Evolutionary conservation across 2,113 vertebrate genomes (phyloP).

Genomic region (Pomatostomus ruficeps): DNA sequence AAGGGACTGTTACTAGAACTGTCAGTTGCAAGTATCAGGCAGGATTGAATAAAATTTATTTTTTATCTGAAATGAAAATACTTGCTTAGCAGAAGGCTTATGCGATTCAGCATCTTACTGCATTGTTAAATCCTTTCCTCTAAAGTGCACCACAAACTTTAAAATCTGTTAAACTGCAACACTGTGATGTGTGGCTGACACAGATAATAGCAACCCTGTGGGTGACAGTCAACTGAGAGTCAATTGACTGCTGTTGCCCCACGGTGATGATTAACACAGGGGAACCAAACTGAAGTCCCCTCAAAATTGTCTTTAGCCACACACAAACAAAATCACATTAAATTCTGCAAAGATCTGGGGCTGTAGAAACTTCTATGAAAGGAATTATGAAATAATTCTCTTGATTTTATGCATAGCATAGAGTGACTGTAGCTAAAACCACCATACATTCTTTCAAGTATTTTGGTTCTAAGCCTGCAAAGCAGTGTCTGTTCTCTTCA

Average conservation of each 20-base stretch:
- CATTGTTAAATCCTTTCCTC: background rate
- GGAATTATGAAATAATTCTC: background rate
- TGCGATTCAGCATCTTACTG: background rate
- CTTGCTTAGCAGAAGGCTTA: background rate
- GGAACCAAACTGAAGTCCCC: background rate
- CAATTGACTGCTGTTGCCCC: background rate
- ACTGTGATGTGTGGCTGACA: background rate
- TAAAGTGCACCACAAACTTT: background rate
- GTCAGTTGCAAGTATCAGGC: background rate
- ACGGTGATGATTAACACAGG: background rate
- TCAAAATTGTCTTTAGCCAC: background rate
- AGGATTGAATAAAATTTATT: background rate
- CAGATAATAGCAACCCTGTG: background rate
- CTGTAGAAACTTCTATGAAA: background rate
- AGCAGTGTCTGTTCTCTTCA: background rate
- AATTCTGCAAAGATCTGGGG: background rate
- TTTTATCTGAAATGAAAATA: background rate
- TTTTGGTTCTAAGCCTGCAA: background rate
- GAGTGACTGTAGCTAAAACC: background rate
- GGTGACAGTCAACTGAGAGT: background rate
- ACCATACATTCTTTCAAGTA: background rate
- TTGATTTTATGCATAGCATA: background rate
- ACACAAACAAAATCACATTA: slow-evolving; percentile 2
- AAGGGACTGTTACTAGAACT: background rate
- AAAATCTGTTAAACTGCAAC: background rate